A percentile compares a stretch with the other conserved stretches of the same genome.
Evolutionary conservation across 2,113 vertebrate genomes (phyloP).

Genomic region (Brachyistius frenatus): DNA sequence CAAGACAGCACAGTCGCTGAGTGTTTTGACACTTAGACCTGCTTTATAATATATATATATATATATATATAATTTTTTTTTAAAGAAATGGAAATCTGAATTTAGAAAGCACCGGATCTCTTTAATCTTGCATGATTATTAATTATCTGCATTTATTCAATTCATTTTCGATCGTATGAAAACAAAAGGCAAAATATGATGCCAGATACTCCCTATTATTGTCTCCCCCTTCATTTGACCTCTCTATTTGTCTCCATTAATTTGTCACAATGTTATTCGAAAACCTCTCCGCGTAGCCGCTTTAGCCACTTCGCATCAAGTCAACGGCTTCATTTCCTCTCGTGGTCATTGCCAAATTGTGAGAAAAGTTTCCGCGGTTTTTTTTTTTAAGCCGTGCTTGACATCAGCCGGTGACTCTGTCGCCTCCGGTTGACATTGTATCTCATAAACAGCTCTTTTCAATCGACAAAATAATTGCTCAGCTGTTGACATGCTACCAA

Average conservation of each 20-base stretch:
- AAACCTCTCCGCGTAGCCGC: background rate
- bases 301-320: conserved; percentile 41
- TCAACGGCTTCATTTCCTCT: conserved; percentile 12
- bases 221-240: background rate
- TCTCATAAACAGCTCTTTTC: conserved; percentile 62
- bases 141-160: background rate
- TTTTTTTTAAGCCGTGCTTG: background rate
- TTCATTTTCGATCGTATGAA: no score
- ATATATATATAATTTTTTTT: no score
- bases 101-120: no score
- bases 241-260: conserved; percentile 6
- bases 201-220: no score
- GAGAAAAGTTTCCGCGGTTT: conserved; percentile 24
- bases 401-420: conserved; percentile 13
- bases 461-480: conserved; percentile 63
- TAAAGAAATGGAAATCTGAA: no score
- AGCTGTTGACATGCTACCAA: conserved; percentile 55
- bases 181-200: no score
- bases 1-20: no score
- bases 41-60: no score
- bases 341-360: background rate
- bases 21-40: no score
- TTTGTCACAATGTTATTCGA: background rate
- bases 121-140: background rate
- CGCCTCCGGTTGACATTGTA: conserved; percentile 40